A percentile compares a stretch with the other conserved stretches of the same genome.
Evolutionary conservation across 2,888 invertebrate genomes (phyloP).

Genomic region (Rhodophaea formosa): DNA sequence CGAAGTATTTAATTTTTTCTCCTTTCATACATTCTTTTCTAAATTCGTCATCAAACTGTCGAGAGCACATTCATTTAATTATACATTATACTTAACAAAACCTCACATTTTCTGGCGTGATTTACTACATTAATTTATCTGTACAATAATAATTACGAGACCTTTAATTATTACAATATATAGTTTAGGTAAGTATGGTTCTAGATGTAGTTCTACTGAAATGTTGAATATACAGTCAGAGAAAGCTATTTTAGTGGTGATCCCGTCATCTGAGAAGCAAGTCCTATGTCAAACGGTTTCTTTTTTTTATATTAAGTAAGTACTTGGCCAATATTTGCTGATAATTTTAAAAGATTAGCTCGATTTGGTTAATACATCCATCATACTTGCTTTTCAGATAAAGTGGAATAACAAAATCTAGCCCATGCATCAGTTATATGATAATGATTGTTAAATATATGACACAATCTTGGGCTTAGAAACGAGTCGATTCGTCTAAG

Average conservation of each 20-base stretch:
- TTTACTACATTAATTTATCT: constrained; percentile 79
- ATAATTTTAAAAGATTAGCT: constrained; percentile 19
- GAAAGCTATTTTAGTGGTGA: constrained; percentile 24
- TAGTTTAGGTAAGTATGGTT: constrained; percentile 65
- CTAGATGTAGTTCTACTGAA: constrained; percentile 64
- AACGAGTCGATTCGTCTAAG: constrained; percentile 47
- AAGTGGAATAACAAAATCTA: constrained; percentile 33
- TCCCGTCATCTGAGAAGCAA: constrained; percentile 51
- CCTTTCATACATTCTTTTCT: constrained; percentile 80
- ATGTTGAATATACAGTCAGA: constrained; percentile 52
- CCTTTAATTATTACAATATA: constrained; percentile 74
- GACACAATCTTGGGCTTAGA: constrained; percentile 33
- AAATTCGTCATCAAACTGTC: constrained; percentile 80
- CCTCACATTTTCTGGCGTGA: constrained; percentile 76
- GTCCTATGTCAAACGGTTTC: constrained; percentile 20
- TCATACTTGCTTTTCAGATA: constrained; percentile 48
- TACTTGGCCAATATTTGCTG: constrained; percentile 43
- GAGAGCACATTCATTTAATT: constrained; percentile 79
- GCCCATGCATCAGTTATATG: constrained; percentile 29
- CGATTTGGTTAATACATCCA: constrained; percentile 19
- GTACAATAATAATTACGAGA: constrained; percentile 80
- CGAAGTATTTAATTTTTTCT: constrained; percentile 80
- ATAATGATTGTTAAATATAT: constrained; percentile 27
- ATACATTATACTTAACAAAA: constrained; percentile 78
- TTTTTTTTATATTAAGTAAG: constrained; percentile 34